Conservation (phyloP, 2,113 vertebrate genomes). For the Cynocephalus volans region DNA sequence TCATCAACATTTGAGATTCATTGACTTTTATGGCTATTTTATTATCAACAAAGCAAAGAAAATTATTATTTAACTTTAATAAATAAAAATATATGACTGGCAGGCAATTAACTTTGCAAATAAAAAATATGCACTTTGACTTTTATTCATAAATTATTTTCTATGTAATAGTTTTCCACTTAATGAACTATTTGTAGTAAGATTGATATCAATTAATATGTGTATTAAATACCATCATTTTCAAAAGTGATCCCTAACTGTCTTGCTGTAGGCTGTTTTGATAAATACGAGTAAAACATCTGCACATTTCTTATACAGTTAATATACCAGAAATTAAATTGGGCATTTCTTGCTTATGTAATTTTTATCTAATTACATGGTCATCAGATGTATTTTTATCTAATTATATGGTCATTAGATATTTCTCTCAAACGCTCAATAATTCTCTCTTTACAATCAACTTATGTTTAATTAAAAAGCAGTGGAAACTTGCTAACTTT, state of each 20-base stretch:
- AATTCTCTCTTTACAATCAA: conserved; percentile 88
- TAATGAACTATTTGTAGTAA: conserved; percentile 83
- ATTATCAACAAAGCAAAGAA: conserved; percentile 66
- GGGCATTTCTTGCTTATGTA: conserved; percentile 89
- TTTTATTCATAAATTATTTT: conserved; percentile 84
- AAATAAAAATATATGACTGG: conserved; percentile 70
- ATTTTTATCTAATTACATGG: conserved; percentile 90
- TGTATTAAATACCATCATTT: conserved; percentile 86
- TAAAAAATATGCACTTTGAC: conserved; percentile 71
- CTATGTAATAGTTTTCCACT: conserved; percentile 69
- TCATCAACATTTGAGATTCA: conserved; percentile 52
- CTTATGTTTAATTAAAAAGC: conserved; percentile 90
- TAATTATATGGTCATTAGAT: conserved; percentile 90
- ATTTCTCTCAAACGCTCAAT: conserved; percentile 89
- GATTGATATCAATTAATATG: conserved; percentile 85
- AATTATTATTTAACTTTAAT: conserved; percentile 72
- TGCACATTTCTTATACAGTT: conserved; percentile 87
- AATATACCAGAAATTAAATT: conserved; percentile 88
- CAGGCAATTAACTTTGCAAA: conserved; percentile 69
- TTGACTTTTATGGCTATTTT: conserved; percentile 53
- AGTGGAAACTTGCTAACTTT: conserved; percentile 85
- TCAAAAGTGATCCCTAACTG: conserved; percentile 88
- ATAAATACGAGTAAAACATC: conserved; percentile 88
- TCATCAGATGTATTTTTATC: conserved; percentile 90
- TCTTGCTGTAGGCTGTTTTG: conserved; percentile 87